Percentiles rank a stretch among this genome's conserved stretches.
phyloP scores from a whole-genome alignment of 2,888 invertebrate species.

The Eulithis testata region DNA sequence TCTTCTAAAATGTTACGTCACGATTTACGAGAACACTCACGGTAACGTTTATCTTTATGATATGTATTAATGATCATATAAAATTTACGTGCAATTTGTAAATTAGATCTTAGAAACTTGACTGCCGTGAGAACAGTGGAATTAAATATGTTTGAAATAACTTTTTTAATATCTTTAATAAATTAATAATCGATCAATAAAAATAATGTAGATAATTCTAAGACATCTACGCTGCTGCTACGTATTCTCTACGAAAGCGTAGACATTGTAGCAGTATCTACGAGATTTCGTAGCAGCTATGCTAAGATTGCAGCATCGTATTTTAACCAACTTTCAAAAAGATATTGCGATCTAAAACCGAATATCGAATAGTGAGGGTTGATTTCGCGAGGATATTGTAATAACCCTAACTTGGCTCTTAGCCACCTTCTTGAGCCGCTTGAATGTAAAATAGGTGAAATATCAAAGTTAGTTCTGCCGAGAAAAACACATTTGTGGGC shows the following conservation, averaged over 20 bases:
- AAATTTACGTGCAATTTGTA: slow-evolving; percentile 26
- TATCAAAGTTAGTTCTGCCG: slow-evolving; percentile 65
- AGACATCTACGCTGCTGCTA: no score
- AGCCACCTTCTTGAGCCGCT: slow-evolving; percentile 49
- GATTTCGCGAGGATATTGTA: slow-evolving; percentile 40
- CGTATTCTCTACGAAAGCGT: no score
- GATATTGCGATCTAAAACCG: no score
- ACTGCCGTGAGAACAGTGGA: no score
- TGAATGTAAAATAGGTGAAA: slow-evolving; percentile 69
- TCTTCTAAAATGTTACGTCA: slow-evolving; percentile 50
- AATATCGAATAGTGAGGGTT: background rate
- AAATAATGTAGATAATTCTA: no score
- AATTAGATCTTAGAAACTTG: slow-evolving; percentile 12
- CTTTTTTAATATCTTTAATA: no score
- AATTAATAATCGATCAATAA: no score
- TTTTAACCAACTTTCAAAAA: no score
- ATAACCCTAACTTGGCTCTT: slow-evolving; percentile 56
- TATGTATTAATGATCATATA: slow-evolving; percentile 33
- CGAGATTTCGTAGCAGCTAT: no score
- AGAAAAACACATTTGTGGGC: slow-evolving; percentile 73
- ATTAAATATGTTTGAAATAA: no score
- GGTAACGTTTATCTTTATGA: slow-evolving; percentile 34
- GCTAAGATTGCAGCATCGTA: no score
- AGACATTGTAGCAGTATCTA: no score
- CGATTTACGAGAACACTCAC: slow-evolving; percentile 48